phyloP scores from a whole-genome alignment of 2,113 vertebrate genomes.

The Boleophthalmus pectinirostris region DNA sequence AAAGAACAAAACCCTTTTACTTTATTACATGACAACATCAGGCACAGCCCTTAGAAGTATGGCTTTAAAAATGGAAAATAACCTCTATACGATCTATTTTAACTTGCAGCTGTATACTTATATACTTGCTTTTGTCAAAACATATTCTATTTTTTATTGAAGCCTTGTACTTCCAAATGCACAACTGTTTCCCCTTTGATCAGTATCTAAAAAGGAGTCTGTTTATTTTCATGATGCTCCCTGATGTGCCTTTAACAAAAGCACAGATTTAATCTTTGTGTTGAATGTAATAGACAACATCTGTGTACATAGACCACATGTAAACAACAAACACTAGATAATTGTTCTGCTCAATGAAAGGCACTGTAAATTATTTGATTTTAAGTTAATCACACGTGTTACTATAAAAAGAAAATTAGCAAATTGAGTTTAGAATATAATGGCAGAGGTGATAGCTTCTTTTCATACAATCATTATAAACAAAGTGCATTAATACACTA shows the following conservation, averaged over 20 bases:
- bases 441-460: background rate
- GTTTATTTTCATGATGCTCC: background rate
- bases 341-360: background rate
- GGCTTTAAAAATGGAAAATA: no score
- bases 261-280: background rate
- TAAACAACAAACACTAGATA: background rate
- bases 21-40: no score
- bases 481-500: background rate
- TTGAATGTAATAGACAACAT: background rate
- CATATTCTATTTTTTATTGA: no score
- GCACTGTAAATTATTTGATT: background rate
- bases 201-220: background rate
- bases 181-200: background rate
- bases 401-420: background rate
- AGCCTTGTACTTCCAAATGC: background rate
- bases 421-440: background rate
- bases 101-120: no score
- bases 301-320: background rate
- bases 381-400: background rate
- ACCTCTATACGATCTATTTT: no score
- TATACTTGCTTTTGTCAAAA: no score
- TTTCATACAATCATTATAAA: background rate
- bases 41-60: no score
- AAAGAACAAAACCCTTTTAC: no score
- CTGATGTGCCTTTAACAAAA: background rate